Conservation (phyloP, 2,113 vertebrate genomes). For the Felis chaus region DNA sequence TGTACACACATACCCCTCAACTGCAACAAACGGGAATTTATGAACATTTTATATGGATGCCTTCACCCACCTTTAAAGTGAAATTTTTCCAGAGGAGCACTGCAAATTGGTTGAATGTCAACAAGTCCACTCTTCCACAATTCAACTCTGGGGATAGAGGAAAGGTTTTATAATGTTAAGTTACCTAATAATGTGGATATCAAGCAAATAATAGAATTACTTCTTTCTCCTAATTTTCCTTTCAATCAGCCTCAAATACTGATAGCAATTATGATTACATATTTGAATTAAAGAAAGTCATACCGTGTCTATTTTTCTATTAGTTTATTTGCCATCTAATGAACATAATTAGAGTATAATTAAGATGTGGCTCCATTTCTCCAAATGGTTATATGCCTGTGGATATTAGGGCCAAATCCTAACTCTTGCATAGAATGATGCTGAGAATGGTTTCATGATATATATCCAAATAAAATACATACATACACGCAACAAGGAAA, state of each 20-base stretch:
- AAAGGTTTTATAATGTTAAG: conserved; percentile 3
- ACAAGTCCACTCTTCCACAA: conserved; percentile 48
- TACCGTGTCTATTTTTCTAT: conserved; percentile 12
- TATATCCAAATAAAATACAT: not conserved
- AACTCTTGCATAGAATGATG: not conserved
- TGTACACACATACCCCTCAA: not conserved
- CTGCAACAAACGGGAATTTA: not conserved
- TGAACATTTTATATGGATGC: not conserved
- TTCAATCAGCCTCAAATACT: conserved; percentile 17
- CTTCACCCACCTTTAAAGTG: conserved; percentile 65
- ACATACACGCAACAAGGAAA: not conserved
- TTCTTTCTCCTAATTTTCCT: conserved; percentile 23
- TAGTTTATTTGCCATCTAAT: not conserved
- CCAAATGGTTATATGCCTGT: not conserved
- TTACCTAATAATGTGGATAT: conserved; percentile 45
- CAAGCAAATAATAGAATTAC: not conserved
- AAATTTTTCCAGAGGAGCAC: conserved; percentile 73
- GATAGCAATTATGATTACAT: not conserved
- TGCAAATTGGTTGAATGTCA: conserved; percentile 54
- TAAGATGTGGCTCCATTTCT: not conserved
- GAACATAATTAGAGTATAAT: not conserved
- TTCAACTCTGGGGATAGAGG: not conserved
- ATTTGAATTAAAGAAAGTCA: not conserved
- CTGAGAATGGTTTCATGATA: not conserved
- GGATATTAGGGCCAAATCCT: not conserved